Evolutionary conservation across 2,888 invertebrate genomes (phyloP), one percentile per base, ranked within the genome.

Genomic region (Amblyteles armatorius): DNA sequence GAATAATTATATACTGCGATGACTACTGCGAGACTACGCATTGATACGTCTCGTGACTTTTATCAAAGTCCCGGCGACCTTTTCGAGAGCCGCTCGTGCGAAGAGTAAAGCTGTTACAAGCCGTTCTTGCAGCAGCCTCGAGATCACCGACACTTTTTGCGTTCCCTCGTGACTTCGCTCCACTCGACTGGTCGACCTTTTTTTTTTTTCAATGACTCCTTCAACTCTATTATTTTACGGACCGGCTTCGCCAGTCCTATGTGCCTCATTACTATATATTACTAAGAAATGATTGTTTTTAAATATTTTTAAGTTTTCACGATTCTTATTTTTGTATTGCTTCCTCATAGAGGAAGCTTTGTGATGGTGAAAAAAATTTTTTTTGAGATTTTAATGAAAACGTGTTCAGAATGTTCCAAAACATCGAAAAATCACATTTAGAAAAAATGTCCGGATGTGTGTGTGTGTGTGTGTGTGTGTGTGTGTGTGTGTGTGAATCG

Each of bases 11-110:
- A 4, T 13, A 19, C 19, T 52, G 19, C 52, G 52, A n/a, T 16
- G 57, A 11, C 4, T 29, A 33, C 33, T n/a, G 60, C 60, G 29
- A 60, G 26, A 60, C 6, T 13, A 29, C 60, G 7, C 13, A 16
- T 60, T 29, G 60, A 60, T 60, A 29, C 26, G 7, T 60, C 60
- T 60, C 60, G 29, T 26, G 16, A 29, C 16, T 60, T 60, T 60
- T 33, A 29, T 60, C 57, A 22, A 57, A 19, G 57, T 22, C 26
- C 1, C 22, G 16, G 29, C 63, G 63, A 63, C 63, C 63, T 67
- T 36, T 67, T 7, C 22, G 29, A 26, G 9, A 67, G 19, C n/a
- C 40, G 40, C 11, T 67, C 65, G 36, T 67, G 65, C 40, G 65
- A 67, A 36, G 19, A 67, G 36, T 36, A 67, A 19, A n/a, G 33